phyloP scores from a whole-genome alignment of 2,113 vertebrate species.

The Martes martes region DNA sequence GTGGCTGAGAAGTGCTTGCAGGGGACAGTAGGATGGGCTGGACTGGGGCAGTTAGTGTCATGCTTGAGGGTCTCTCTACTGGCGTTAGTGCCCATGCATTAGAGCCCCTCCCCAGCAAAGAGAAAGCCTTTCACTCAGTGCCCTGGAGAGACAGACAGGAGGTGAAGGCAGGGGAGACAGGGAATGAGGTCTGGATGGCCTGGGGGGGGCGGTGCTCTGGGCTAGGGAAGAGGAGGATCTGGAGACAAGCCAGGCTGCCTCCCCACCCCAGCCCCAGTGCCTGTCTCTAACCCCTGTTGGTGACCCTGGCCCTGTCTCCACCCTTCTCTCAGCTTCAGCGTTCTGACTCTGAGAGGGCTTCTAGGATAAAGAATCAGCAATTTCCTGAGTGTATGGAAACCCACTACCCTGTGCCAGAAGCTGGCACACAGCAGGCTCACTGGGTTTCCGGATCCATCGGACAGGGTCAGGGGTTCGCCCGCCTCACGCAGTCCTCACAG shows the following conservation, averaged over 20 bases:
- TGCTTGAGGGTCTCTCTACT: background rate
- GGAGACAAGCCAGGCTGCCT: background rate
- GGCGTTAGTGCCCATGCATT: background rate
- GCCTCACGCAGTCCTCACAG: background rate
- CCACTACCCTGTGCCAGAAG: background rate
- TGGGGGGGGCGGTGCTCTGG: background rate
- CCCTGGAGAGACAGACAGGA: background rate
- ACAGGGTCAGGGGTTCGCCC: too few species aligned
- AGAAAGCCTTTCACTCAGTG: background rate
- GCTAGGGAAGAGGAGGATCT: background rate
- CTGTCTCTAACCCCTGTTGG: background rate
- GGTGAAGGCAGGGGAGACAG: background rate
- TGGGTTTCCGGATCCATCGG: background rate
- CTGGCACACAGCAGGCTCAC: background rate
- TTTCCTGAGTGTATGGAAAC: background rate
- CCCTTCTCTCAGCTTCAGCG: background rate
- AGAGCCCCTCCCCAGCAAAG: background rate
- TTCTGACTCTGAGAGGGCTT: background rate
- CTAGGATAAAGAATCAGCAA: background rate
- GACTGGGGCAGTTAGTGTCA: slow-evolving; percentile 1
- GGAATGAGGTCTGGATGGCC: too few species aligned
- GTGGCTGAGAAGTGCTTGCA: background rate
- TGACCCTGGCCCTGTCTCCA: background rate
- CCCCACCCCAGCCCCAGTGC: background rate
- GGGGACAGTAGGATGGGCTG: background rate